Percentiles rank a stretch among this genome's conserved stretches.
Evolutionary conservation across 2,797 vertebrate species (phyloP).

Genomic region (Fistularia commersonii): DNA sequence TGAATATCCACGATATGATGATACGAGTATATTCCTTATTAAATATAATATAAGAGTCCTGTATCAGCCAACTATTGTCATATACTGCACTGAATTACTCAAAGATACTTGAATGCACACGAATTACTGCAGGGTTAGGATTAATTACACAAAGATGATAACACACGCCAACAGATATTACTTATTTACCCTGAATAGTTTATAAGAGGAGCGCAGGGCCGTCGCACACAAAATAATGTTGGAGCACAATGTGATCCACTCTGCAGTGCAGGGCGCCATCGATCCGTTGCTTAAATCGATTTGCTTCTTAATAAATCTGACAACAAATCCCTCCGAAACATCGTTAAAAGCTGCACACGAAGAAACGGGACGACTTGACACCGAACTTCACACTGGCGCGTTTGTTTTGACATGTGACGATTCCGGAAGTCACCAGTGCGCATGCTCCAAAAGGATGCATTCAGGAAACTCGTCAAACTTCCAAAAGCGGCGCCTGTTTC

Average conservation of each 20-base stretch:
- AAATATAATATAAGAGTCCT: no score
- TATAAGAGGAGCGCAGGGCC: conserved; percentile 57
- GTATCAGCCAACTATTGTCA: no score
- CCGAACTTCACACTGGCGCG: neutral
- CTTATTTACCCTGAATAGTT: conserved; percentile 70
- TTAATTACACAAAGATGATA: neutral
- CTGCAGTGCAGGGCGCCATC: conserved; percentile 56
- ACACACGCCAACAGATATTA: neutral
- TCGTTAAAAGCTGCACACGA: no score
- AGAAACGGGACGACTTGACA: no score
- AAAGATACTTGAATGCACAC: no score
- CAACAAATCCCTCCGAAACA: no score
- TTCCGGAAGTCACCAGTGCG: conserved; percentile 31
- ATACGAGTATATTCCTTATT: no score
- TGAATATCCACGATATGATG: no score
- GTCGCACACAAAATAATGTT: conserved; percentile 49
- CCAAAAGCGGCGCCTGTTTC: no score
- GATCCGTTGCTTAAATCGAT: conserved; percentile 1
- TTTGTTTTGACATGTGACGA: conserved; percentile 66
- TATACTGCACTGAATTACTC: no score
- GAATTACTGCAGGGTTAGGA: no score
- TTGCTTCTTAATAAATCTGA: no score
- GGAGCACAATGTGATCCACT: conserved; percentile 37
- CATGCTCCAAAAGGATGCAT: conserved; percentile 41
- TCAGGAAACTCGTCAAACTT: neutral